phyloP scores from a whole-genome alignment of 2,888 invertebrate species.

The Vanessa cardui region DNA sequence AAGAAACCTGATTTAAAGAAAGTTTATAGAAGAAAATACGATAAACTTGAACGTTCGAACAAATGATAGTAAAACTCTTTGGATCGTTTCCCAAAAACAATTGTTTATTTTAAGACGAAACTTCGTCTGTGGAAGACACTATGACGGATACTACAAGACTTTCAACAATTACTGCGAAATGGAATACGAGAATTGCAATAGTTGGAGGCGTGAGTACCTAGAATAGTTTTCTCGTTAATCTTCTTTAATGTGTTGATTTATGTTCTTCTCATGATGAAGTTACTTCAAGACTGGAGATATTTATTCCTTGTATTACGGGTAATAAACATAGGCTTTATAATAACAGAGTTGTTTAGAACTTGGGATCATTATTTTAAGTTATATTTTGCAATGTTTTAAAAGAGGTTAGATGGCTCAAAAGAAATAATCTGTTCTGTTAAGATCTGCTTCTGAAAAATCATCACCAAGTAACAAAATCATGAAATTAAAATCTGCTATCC shows the following conservation, averaged over 20 bases:
- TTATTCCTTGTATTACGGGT: not conserved
- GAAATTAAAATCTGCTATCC: too few relatives aligned
- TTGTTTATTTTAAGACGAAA: constrained; percentile 47
- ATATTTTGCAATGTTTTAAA: too few relatives aligned
- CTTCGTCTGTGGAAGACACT: constrained; percentile 62
- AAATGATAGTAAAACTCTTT: not conserved
- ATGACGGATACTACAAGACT: constrained; percentile 63
- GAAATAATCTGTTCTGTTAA: too few relatives aligned
- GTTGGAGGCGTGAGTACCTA: constrained; percentile 65
- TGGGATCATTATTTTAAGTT: not conserved
- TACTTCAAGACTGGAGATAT: not conserved
- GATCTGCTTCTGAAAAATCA: too few relatives aligned
- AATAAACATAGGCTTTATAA: not conserved
- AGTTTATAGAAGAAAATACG: not conserved
- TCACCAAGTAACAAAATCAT: too few relatives aligned
- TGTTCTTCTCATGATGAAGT: not conserved
- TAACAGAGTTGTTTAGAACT: too few relatives aligned
- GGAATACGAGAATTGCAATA: constrained; percentile 71
- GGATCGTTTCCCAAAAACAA: not conserved
- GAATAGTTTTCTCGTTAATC: constrained; percentile 18
- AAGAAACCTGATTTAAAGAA: not conserved
- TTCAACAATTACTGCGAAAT: constrained; percentile 66
- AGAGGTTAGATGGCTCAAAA: too few relatives aligned
- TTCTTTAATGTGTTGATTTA: constrained; percentile 10
- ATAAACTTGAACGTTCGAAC: not conserved